Conservation (phyloP, 2,113 vertebrate species). For the Leucosticte australis region DNA sequence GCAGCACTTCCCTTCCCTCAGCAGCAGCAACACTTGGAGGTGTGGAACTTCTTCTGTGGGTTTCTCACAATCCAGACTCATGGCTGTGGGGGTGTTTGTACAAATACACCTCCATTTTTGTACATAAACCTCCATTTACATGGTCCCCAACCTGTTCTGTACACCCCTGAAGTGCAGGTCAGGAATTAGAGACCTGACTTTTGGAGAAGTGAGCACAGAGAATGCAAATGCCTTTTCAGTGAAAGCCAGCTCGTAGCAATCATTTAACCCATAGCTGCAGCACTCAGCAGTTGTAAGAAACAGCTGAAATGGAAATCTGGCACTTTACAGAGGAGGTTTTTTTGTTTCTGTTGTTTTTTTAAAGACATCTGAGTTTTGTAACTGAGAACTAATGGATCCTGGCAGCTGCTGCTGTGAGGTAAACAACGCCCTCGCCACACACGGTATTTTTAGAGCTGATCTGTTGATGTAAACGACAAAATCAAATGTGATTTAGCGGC, state of each 20-base stretch:
- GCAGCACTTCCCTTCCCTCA: neutral
- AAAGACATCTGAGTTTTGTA: neutral
- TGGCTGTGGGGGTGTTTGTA: neutral
- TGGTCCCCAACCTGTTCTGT: rapidly evolving
- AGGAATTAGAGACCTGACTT: neutral
- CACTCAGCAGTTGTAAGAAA: neutral
- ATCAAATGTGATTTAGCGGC: neutral
- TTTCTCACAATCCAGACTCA: rapidly evolving
- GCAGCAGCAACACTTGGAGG: neutral
- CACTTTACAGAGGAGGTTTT: neutral
- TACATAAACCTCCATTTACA: neutral
- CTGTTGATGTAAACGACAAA: neutral
- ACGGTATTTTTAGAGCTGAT: neutral
- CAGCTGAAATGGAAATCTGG: neutral
- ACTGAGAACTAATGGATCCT: neutral
- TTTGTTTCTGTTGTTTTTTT: neutral
- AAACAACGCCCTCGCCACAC: neutral
- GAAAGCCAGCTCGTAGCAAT: neutral
- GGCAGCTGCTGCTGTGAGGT: neutral
- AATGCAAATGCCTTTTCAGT: neutral
- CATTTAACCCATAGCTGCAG: neutral
- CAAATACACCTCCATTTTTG: neutral
- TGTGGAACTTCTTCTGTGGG: neutral
- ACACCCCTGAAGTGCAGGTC: rapidly evolving
- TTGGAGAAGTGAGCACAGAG: neutral